Evolutionary conservation across 1,140 invertebrate genomes (phyloP).

Genomic region (Dysdera silvatica): DNA sequence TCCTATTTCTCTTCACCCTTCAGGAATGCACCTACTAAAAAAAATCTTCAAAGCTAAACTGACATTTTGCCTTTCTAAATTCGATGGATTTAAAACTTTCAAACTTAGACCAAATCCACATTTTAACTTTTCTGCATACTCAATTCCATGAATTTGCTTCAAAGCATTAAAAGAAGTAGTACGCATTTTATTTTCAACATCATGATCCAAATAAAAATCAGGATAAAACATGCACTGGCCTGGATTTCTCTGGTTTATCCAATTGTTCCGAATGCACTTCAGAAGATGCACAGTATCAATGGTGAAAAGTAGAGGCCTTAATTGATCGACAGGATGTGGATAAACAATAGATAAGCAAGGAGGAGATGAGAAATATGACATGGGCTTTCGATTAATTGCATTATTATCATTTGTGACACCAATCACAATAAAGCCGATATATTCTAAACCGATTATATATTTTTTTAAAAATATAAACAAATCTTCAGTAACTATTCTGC

Average conservation of each 20-base stretch:
- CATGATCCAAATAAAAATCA: too few relatives aligned
- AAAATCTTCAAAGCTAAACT: background rate
- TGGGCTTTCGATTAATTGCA: slow-evolving; percentile 30
- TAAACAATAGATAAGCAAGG: slow-evolving; percentile 2
- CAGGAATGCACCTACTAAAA: background rate
- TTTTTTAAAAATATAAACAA: slow-evolving; percentile 14
- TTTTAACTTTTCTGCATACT: background rate
- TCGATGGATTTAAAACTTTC: background rate
- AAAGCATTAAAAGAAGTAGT: background rate
- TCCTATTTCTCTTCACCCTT: background rate
- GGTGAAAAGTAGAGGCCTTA: background rate
- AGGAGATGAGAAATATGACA: slow-evolving; percentile 18
- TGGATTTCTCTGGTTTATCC: slow-evolving; percentile 7
- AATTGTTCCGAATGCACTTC: slow-evolving; percentile 1
- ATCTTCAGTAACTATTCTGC: slow-evolving; percentile 13
- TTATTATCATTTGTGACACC: slow-evolving; percentile 29
- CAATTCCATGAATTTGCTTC: background rate
- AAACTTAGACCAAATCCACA: background rate
- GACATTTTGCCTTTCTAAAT: background rate
- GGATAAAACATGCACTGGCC: slow-evolving; percentile 1
- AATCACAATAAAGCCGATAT: background rate
- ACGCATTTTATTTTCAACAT: background rate
- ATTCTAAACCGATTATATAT: slow-evolving; percentile 25
- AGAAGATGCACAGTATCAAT: slow-evolving; percentile 10
- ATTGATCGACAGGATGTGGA: background rate